Conservation (phyloP, 1,140 invertebrate genomes). For the Drosophila parabipectinata region DNA sequence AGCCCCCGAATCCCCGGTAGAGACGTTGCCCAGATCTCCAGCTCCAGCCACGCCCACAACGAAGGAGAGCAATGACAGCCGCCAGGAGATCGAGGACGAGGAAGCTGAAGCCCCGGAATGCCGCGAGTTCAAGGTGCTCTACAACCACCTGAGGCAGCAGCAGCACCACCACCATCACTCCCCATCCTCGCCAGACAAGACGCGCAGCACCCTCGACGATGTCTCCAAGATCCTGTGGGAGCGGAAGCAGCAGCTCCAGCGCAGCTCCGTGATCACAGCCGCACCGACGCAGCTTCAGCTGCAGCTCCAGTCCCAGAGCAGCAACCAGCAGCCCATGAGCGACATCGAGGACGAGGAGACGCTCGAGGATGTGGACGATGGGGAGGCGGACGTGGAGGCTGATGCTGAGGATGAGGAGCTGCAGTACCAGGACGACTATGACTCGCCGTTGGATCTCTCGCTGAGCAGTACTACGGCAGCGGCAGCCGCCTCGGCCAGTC, state of each 20-base stretch:
- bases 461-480: slow-evolving; percentile 78
- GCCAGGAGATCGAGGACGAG: slow-evolving; percentile 8
- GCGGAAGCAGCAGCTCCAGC: slow-evolving; percentile 72
- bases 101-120: slow-evolving; percentile 49
- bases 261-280: slow-evolving; percentile 71
- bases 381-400: slow-evolving; percentile 59
- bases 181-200: slow-evolving; percentile 59
- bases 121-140: slow-evolving; percentile 78
- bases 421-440: slow-evolving; percentile 83
- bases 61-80: not conserved
- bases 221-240: slow-evolving; percentile 73
- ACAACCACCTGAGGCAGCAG: slow-evolving; percentile 77
- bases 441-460: slow-evolving; percentile 86
- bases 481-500: slow-evolving; percentile 31
- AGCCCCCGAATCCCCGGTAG: slow-evolving; percentile 24
- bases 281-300: slow-evolving; percentile 19
- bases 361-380: slow-evolving; percentile 60
- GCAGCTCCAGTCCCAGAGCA: slow-evolving; percentile 23
- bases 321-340: slow-evolving; percentile 55
- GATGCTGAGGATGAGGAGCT: slow-evolving; percentile 64
- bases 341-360: slow-evolving; percentile 75
- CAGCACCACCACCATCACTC: slow-evolving; percentile 32
- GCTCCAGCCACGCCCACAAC: not conserved
- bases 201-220: slow-evolving; percentile 69
- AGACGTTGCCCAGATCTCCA: not conserved